Percentiles rank a stretch among this genome's conserved stretches.
Conservation (phyloP, 2,113 vertebrate genomes). For the Neopipo cinnamomea region DNA sequence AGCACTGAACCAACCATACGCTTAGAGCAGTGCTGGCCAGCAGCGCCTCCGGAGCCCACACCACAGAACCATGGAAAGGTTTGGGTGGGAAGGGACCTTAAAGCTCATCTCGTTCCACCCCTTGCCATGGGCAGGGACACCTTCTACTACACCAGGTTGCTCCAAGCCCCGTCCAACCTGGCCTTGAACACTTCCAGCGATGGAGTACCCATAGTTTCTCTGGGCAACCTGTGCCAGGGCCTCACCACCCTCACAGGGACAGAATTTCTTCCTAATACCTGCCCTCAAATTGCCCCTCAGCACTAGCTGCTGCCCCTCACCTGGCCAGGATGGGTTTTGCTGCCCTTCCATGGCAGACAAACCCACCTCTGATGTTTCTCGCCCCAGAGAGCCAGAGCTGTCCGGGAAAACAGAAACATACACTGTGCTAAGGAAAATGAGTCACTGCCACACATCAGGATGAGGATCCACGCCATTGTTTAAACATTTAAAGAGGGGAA, state of each 20-base stretch:
- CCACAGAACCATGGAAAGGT: background rate
- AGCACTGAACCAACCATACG: background rate
- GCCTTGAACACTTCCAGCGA: background rate
- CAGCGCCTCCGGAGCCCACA: background rate
- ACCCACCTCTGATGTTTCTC: background rate
- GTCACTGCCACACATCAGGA: background rate
- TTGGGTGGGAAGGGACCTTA: background rate
- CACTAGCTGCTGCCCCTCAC: background rate
- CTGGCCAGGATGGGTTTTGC: background rate
- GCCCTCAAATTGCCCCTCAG: background rate
- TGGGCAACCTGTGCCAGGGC: background rate
- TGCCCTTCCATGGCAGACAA: rapidly evolving
- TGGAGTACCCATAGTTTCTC: background rate
- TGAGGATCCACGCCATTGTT: background rate
- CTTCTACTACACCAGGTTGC: rapidly evolving
- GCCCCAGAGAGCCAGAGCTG: background rate
- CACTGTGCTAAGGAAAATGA: background rate
- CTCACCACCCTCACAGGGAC: rapidly evolving
- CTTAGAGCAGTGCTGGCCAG: background rate
- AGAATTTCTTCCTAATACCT: background rate
- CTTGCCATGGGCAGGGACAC: background rate
- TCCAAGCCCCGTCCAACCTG: rapidly evolving
- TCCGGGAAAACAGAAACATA: background rate
- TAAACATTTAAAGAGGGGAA: background rate
- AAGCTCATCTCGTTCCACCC: background rate